phyloP scores from a whole-genome alignment of 2,797 vertebrate species.

The Masticophis lateralis region DNA sequence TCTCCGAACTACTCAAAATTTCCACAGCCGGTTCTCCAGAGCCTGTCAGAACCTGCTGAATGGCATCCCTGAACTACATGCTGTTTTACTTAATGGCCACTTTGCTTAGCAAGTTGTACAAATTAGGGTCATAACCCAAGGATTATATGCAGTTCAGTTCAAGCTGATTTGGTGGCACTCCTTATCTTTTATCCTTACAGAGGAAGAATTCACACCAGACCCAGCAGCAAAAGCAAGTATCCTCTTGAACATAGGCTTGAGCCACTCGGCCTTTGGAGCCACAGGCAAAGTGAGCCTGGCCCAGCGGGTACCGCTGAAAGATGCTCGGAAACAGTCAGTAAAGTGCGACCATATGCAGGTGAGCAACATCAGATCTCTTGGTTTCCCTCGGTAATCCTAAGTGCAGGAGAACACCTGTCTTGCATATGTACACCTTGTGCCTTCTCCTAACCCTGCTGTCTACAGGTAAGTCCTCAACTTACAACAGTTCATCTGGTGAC shows the following conservation, averaged over 20 bases:
- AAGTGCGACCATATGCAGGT: slow-evolving; percentile 18
- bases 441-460: not conserved
- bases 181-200: slow-evolving; percentile 13
- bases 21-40: too few species aligned
- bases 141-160: not conserved
- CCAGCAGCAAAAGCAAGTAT: slow-evolving; percentile 48
- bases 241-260: slow-evolving; percentile 32
- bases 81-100: not conserved
- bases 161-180: not conserved
- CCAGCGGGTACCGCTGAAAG: slow-evolving; percentile 58
- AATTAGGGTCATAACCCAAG: not conserved
- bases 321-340: not conserved
- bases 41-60: too few species aligned
- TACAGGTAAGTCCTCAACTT: not conserved
- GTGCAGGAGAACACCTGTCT: not conserved
- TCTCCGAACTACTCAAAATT: too few species aligned
- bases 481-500: not conserved
- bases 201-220: slow-evolving; percentile 47
- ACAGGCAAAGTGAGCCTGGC: slow-evolving; percentile 52
- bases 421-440: too few species aligned
- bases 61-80: too few species aligned
- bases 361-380: not conserved
- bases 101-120: not conserved
- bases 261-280: not conserved
- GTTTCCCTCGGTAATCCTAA: not conserved